Evolutionary conservation across 2,888 invertebrate genomes (phyloP).

Genomic region (Noctua pronuba): DNA sequence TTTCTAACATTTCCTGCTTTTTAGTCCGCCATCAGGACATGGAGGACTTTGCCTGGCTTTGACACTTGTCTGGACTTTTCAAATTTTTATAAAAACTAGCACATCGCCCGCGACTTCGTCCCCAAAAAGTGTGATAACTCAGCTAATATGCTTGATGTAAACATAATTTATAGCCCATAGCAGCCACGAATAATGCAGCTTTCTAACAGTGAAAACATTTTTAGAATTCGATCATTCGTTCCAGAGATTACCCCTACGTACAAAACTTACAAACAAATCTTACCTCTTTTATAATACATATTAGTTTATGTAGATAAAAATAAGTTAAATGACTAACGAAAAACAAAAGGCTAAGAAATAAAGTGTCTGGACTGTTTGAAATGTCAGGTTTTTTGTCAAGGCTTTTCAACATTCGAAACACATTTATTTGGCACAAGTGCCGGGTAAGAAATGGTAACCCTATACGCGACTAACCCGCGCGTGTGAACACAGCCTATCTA

Average conservation of each 20-base stretch:
- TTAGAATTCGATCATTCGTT: too few species aligned
- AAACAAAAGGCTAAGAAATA: background rate
- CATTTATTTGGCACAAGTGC: background rate
- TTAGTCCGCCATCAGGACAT: background rate
- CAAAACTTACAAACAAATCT: too few species aligned
- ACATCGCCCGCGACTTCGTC: too few species aligned
- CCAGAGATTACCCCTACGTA: too few species aligned
- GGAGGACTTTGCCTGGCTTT: background rate
- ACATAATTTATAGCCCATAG: too few species aligned
- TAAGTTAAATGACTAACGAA: background rate
- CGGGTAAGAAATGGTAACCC: background rate
- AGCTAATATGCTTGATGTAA: too few species aligned
- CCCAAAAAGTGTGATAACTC: too few species aligned
- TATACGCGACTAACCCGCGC: conserved; percentile 26
- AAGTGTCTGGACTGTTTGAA: background rate
- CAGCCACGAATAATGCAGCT: too few species aligned
- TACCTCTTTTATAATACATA: too few species aligned
- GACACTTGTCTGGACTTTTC: background rate
- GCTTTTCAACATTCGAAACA: background rate
- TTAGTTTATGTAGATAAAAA: too few species aligned
- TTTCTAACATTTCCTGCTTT: background rate
- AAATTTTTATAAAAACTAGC: background rate
- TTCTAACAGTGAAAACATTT: too few species aligned
- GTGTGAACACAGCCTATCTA: conserved; percentile 55
- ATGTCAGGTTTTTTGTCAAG: background rate